Base-by-base conservation (phyloP, 2,888 invertebrate species). In the Lissocephala sabroskyi region DNA sequence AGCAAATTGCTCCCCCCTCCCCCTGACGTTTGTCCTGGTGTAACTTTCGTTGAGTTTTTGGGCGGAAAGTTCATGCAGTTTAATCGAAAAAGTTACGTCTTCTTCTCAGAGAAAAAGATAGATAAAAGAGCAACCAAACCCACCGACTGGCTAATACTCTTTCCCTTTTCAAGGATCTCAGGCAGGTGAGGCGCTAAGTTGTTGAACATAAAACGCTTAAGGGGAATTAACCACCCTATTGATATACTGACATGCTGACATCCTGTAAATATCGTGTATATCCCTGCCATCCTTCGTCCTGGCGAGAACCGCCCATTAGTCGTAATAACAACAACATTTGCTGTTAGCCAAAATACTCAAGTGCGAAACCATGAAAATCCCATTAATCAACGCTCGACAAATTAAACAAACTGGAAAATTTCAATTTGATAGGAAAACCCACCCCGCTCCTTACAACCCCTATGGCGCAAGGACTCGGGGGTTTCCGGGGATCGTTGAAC, bases 401-500 rank as follows among this genome's bases (percentile, higher is more conserved):
- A 79, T 74, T 77, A 80, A 80, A 80, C 77, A 76, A 81, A 64
- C 75, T 79, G 81, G 80, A 80, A 81, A 79, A 77, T 80, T 71
- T 65, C 65, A 68, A 75, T 67, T 75, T 73, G 58, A 59, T 74
- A 56, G 14, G 13, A 17, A 10, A n/a, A 17, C 36, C 36, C 36
- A 18, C 36, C 39, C 33, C 33, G 7, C n/a, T 14, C 6, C n/a
- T n/a, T n/a, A n/a, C n/a, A n/a, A n/a, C n/a, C n/a, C n/a, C 23
- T 3, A 23, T 23, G 4, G 7, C 23, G 4, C 10, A 23, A 3
- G 7, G 10, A 23, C 16, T 37, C 26, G 73, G 73, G 64, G 35
- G 35, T 13, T 35, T 35, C 14, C 13, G 5, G 23, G 3, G 7
- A 19, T 10, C 2, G 37, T 76, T 76, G 58, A 56, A 49, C 62